Conservation (phyloP, 2,113 vertebrate genomes). For the Semicossyphus pulcher region DNA sequence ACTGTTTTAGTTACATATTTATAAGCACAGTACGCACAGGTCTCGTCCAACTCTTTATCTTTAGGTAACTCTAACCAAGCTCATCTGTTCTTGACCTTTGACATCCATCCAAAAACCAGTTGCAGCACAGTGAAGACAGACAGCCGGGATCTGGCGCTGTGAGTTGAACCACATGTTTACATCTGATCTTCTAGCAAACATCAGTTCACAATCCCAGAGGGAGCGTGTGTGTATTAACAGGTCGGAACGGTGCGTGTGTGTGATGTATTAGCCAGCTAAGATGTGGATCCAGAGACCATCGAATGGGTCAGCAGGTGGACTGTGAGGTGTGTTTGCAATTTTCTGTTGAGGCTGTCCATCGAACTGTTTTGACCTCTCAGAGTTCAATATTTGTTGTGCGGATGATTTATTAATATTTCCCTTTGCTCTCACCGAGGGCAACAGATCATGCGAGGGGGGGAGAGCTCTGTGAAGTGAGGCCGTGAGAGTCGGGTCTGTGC, state of each 20-base stretch:
- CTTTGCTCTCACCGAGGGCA: slow-evolving; percentile 72
- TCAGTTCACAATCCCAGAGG: slow-evolving; percentile 38
- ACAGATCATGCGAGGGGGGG: slow-evolving; percentile 53
- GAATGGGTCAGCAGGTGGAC: slow-evolving; percentile 40
- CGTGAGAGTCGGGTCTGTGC: slow-evolving; percentile 71
- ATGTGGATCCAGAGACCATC: slow-evolving; percentile 38
- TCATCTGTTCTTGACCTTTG: no score
- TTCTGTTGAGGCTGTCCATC: slow-evolving; percentile 40
- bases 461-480: slow-evolving; percentile 70
- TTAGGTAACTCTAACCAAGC: no score
- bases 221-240: slow-evolving; percentile 58
- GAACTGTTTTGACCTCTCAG: slow-evolving; percentile 57
- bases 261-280: slow-evolving; percentile 37
- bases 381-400: slow-evolving; percentile 77
- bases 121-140: not conserved
- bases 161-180: slow-evolving; percentile 58
- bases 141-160: slow-evolving; percentile 14
- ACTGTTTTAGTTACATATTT: no score
- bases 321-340: slow-evolving; percentile 56
- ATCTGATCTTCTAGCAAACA: slow-evolving; percentile 57
- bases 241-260: slow-evolving; percentile 40
- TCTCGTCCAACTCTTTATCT: no score
- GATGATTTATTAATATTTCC: slow-evolving; percentile 83
- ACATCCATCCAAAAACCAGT: no score
- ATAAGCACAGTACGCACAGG: no score